Percentiles rank a stretch among this genome's conserved stretches.
phyloP scores from a whole-genome alignment of 1,140 invertebrate species.

The Bombus balteatus region DNA sequence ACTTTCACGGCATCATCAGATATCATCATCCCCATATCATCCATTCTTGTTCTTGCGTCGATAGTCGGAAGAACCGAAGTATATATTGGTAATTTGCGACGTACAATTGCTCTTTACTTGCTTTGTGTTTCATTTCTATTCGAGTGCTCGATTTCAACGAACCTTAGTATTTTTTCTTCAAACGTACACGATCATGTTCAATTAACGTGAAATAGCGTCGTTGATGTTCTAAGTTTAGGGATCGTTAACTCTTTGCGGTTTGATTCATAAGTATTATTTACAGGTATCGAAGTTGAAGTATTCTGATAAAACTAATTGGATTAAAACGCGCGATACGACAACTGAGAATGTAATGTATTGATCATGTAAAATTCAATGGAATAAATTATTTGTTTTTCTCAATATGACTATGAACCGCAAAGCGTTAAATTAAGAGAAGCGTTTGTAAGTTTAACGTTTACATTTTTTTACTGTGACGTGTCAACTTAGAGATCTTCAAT shows the following conservation, averaged over 20 bases:
- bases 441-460: slow-evolving; percentile 21
- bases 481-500: not conserved
- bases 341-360: not conserved
- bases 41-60: slow-evolving; percentile 75
- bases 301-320: not conserved
- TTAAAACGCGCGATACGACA: not conserved
- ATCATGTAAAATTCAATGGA: not conserved
- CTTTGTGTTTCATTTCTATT: not conserved
- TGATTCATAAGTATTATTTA: slow-evolving; percentile 6
- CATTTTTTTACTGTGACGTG: slow-evolving; percentile 5
- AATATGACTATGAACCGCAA: slow-evolving; percentile 7
- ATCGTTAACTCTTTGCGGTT: slow-evolving; percentile 32
- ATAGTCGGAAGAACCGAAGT: slow-evolving; percentile 58
- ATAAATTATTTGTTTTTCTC: not conserved
- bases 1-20: slow-evolving; percentile 76
- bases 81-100: slow-evolving; percentile 24
- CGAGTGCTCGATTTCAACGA: slow-evolving; percentile 34
- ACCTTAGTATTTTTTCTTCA: not conserved
- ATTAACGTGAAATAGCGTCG: slow-evolving; percentile 10
- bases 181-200: slow-evolving; percentile 17
- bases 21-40: slow-evolving; percentile 76
- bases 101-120: not conserved
- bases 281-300: not conserved
- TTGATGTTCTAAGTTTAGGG: slow-evolving; percentile 38
- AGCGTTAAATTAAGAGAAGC: slow-evolving; percentile 1